Conservation (phyloP, 2,888 invertebrate species). For the Hoplodrina blanda region DNA sequence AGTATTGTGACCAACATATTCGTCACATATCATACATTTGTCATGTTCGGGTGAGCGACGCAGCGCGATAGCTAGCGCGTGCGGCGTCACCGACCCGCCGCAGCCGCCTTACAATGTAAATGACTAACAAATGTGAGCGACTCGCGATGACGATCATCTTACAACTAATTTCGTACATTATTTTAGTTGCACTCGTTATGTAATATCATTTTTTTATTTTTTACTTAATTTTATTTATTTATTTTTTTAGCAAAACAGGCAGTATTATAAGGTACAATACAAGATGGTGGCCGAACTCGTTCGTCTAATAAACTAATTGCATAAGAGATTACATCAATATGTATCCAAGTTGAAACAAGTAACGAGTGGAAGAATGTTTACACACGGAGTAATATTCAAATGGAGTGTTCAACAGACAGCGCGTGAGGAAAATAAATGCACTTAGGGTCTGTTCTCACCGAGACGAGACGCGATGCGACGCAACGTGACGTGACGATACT, state of each 20-base stretch:
- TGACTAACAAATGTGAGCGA: slow-evolving; percentile 50
- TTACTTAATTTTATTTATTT: slow-evolving; percentile 68
- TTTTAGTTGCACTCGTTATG: slow-evolving; percentile 80
- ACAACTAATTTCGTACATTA: slow-evolving; percentile 71
- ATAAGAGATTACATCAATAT: slow-evolving; percentile 48
- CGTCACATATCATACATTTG: slow-evolving; percentile 33
- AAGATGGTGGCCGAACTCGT: slow-evolving; percentile 57
- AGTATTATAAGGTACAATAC: slow-evolving; percentile 54
- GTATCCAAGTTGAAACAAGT: slow-evolving; percentile 31
- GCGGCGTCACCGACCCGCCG: slow-evolving; percentile 2
- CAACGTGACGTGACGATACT: too few relatives aligned
- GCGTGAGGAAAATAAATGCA: not conserved
- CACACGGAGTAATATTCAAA: slow-evolving; percentile 14
- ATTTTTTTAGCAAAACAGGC: slow-evolving; percentile 66
- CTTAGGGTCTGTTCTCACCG: too few relatives aligned
- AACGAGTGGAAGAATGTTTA: slow-evolving; percentile 12
- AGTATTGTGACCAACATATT: slow-evolving; percentile 39
- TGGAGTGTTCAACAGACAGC: not conserved
- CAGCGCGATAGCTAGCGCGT: not conserved
- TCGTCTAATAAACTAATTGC: slow-evolving; percentile 48
- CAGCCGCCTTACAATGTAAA: slow-evolving; percentile 47
- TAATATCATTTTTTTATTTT: slow-evolving; percentile 66
- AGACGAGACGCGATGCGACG: too few relatives aligned
- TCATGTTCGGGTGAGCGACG: not conserved
- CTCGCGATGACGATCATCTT: slow-evolving; percentile 60